Conservation (phyloP, 35 echinoderm and acorn worm genomes). For the Amphiura filiformis region DNA sequence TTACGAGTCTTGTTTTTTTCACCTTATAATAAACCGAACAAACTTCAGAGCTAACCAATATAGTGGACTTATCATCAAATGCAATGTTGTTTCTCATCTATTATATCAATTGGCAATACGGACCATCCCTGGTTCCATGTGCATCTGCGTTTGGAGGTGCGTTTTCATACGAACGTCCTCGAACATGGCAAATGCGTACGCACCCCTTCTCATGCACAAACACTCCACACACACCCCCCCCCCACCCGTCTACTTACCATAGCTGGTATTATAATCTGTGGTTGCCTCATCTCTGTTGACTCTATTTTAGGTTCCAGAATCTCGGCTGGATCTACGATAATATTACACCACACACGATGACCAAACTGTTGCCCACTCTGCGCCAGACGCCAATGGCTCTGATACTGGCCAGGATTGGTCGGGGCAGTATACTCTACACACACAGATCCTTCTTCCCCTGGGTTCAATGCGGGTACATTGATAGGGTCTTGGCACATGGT, state of each 20-base stretch:
- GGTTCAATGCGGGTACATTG: slow-evolving; percentile 34
- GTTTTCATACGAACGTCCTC: no score
- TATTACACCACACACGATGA: slow-evolving; percentile 81
- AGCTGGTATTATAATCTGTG: not conserved
- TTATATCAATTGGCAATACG: no score
- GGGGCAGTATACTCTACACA: slow-evolving; percentile 91
- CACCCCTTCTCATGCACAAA: no score
- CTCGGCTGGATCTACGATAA: slow-evolving; percentile 64
- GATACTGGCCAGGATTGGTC: slow-evolving; percentile 64
- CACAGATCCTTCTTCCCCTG: slow-evolving; percentile 63
- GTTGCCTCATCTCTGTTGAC: not conserved
- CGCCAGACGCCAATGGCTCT: slow-evolving; percentile 85
- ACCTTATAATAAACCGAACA: no score
- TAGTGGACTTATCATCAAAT: no score
- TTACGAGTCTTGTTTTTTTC: no score
- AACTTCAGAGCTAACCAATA: no score
- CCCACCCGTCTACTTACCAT: not conserved
- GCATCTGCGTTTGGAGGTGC: no score
- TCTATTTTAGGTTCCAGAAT: slow-evolving; percentile 47
- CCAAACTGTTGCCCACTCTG: slow-evolving; percentile 88
- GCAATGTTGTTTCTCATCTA: no score
- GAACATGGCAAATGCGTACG: no score
- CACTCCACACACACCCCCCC: no score
- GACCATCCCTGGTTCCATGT: no score
- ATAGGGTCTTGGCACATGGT: slow-evolving; percentile 44